Evolutionary conservation across 2,888 invertebrate species (phyloP), one percentile per base, ranked within the genome.

Genomic region (Chalcis sispes): DNA sequence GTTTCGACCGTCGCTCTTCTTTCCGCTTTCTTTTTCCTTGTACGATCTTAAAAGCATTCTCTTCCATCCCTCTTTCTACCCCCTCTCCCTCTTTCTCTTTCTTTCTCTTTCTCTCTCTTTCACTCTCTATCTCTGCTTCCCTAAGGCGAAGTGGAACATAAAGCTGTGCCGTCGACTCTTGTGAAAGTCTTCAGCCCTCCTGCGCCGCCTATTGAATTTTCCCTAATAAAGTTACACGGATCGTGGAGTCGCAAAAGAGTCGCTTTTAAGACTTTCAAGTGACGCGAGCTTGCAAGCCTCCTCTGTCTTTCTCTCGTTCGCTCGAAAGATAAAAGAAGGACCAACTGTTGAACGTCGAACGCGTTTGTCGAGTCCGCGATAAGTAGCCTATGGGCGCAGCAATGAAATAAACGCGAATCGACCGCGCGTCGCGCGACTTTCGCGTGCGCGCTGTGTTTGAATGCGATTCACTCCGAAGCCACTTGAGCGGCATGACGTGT

Each of bases 341-440:
- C 88, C 88, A 88, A 88, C 88, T 88, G 88, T 88, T 88, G 88
- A 88, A 86, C 85, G 86, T 85, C 85, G 84, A 81, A 82, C 81
- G 80, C 71, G 79, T 62, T 72, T 62, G 79, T 83, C 81, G 80
- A 72, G 79, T 62, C 72, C 64, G 79, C 82, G 83, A 83, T 84
- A 83, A 84, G 82, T 82, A 79, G 77, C 79, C 71, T 73, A 48
- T 62, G 79, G 79, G 77, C 69, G 71, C 71, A 77, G 77, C 66
- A 58, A 52, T 73, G 61, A n/a, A 50, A 64, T 36, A 59, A 61
- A 64, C 23, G 56, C 48, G 46, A 70, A 75, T 70, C 62, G 58
- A 64, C 46, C 36, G 54, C 56, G 1, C 32, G 7, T 27, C 15
- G 1, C 32, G 3, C 25, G 25, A n/a, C n/a, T n/a, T n/a, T n/a